phyloP scores from a whole-genome alignment of 1,140 invertebrate species.

The Mactra quadrangularis region DNA sequence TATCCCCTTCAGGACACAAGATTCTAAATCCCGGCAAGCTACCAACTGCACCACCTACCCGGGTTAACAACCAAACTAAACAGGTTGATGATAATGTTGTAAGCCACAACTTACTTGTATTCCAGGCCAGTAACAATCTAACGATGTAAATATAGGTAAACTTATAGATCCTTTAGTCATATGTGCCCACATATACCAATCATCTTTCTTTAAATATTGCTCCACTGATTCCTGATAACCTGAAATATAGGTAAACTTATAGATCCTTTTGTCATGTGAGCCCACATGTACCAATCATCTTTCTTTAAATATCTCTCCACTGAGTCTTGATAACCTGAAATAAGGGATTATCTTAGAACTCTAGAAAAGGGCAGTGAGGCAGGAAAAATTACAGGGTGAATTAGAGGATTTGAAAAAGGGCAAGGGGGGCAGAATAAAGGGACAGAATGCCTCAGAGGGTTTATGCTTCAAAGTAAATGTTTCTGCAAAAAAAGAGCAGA shows the following conservation, averaged over 20 bases:
- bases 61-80: background rate
- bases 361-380: no score
- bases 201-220: slow-evolving; percentile 95
- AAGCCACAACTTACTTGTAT: slow-evolving; percentile 88
- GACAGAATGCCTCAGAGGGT: no score
- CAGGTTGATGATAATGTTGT: no score
- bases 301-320: slow-evolving; percentile 95
- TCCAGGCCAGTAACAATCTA: slow-evolving; percentile 99
- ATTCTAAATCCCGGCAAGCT: no score
- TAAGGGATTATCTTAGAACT: no score
- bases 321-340: slow-evolving; percentile 88
- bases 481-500: no score
- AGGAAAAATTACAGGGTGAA: no score
- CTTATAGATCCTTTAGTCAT: slow-evolving; percentile 98
- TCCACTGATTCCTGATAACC: slow-evolving; percentile 91
- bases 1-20: no score
- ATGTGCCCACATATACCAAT: slow-evolving; percentile 97
- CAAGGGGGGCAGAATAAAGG: no score
- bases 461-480: no score
- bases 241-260: slow-evolving; percentile 93
- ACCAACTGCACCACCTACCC: no score
- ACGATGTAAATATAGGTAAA: slow-evolving; percentile 97
- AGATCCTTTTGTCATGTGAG: slow-evolving; percentile 96
- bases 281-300: slow-evolving; percentile 97
- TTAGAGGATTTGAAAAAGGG: no score